Base-by-base conservation (phyloP, 2,797 vertebrate genomes). In the Parambassis ranga region DNA sequence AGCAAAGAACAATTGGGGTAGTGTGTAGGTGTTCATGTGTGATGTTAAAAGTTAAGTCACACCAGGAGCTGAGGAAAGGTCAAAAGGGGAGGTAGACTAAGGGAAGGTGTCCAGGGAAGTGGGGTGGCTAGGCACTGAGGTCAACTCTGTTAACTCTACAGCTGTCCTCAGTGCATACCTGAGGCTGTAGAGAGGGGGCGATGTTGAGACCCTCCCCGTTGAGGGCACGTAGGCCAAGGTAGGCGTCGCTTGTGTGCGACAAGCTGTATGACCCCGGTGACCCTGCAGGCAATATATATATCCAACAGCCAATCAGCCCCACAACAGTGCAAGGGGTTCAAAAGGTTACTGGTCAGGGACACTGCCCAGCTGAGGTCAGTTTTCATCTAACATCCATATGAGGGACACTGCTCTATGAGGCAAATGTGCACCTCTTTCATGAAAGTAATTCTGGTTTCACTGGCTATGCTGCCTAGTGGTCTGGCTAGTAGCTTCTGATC, bases 221-320 rank as follows among this genome's bases (percentile, higher is more conserved):
- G 87, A 95, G 89, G 0, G 90, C 90, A 76, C 71, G 93, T 83
- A 95, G 82, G 69, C 90, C 84, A 61, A 93, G 85, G 84, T 92
- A 94, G 8, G 89, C 28, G 32, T 94, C 93, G 75, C 92, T 87
- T 47, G 93, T 80, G 77, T 91, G 90, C 79, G 93, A 91, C 90
- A 94, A 91, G 65, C 89, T 92, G 84, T 91, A 93, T 77, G 93
- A 93, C 83, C 90, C 90, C 49, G 92, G 90, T 53, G 92, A 93
- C 86, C 91, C 94, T 94, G 91, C 41, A 76, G 84, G 83, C 69
- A 87, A 86, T 71, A 83, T 61, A 78, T 65, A 70, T 72, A 87
- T 82, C 83, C 83, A 72, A 77, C 82, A 83, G 78, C 78, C 77
- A 70, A 77, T 87, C 80, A 88, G 82, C 68, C 66, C 65, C 33